phyloP scores from a whole-genome alignment of 2,113 vertebrate genomes.

The Pogona vitticeps region DNA sequence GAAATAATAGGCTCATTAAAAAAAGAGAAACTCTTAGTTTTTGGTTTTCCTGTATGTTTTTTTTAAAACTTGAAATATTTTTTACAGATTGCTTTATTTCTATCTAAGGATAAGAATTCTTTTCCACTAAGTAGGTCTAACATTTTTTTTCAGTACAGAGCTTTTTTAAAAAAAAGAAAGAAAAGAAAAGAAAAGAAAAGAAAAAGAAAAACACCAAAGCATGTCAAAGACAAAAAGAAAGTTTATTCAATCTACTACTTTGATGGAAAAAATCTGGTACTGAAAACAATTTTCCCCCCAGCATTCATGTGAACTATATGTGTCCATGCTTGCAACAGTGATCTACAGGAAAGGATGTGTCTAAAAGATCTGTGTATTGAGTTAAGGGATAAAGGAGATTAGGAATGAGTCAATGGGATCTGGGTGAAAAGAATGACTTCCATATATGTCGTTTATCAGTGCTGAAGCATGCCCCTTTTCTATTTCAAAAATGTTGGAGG shows the following conservation, averaged over 20 bases:
- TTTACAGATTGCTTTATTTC: not conserved
- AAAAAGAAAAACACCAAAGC: not conserved
- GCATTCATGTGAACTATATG: not conserved
- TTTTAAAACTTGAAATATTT: not conserved
- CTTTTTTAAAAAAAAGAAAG: no score
- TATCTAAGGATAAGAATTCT: not conserved
- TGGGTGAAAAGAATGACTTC: not conserved
- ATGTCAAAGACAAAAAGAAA: not conserved
- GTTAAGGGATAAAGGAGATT: not conserved
- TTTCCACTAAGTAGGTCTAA: not conserved
- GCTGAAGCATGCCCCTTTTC: not conserved
- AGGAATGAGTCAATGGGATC: not conserved
- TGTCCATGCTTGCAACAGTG: not conserved
- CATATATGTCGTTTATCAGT: not conserved
- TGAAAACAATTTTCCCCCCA: not conserved
- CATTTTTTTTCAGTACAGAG: not conserved
- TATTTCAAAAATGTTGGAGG: not conserved
- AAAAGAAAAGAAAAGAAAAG: no score
- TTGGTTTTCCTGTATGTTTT: not conserved
- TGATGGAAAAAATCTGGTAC: not conserved
- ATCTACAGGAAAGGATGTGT: not conserved
- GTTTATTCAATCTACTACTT: slow-evolving; percentile 4
- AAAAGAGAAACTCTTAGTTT: not conserved
- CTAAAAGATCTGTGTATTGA: not conserved
- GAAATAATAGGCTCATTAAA: not conserved